These are phyloP conservation scores for Dynastes tityus DNA, from an alignment of 2,888 invertebrate genomes.

Conservation along the genomic window DNA sequence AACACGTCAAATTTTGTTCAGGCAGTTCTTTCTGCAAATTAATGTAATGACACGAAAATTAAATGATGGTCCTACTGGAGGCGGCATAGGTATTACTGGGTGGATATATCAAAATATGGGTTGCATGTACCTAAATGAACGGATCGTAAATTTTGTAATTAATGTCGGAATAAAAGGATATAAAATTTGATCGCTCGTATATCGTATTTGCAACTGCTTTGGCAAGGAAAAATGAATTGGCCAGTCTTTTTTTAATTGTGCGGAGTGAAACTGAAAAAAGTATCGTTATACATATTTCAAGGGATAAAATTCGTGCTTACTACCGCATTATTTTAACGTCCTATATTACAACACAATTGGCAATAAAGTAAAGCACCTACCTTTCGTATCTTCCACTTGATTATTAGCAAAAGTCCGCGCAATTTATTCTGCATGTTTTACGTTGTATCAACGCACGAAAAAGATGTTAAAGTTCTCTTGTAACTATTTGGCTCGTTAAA, in stretches of 20 bases:
- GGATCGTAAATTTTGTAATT: conserved; percentile 42
- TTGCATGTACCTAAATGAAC: conserved; percentile 22
- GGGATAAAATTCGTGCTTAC: background rate
- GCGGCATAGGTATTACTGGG: conserved; percentile 7
- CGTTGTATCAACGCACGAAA: no score
- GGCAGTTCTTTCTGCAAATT: conserved; percentile 23
- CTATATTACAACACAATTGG: no score
- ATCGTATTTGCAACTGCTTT: conserved; percentile 3
- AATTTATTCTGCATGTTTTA: no score
- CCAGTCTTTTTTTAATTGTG: background rate
- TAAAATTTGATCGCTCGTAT: conserved; percentile 36
- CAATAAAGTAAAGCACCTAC: no score
- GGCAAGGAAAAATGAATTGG: conserved; percentile 22
- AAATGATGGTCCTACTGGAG: conserved; percentile 30
- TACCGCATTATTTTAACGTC: no score
- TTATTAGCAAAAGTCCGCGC: no score
- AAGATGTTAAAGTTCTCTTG: no score
- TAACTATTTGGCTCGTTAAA: no score
- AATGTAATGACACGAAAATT: conserved; percentile 44
- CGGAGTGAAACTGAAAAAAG: background rate
- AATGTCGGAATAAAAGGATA: conserved; percentile 42
- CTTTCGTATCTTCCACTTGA: no score
- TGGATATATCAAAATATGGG: conserved; percentile 30
- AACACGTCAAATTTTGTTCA: conserved; percentile 28
- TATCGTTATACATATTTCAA: background rate